Evolutionary conservation across 2,888 invertebrate species (phyloP), one percentile per base, ranked within the genome.

Genomic region (Xestoiulus laeticollis): DNA sequence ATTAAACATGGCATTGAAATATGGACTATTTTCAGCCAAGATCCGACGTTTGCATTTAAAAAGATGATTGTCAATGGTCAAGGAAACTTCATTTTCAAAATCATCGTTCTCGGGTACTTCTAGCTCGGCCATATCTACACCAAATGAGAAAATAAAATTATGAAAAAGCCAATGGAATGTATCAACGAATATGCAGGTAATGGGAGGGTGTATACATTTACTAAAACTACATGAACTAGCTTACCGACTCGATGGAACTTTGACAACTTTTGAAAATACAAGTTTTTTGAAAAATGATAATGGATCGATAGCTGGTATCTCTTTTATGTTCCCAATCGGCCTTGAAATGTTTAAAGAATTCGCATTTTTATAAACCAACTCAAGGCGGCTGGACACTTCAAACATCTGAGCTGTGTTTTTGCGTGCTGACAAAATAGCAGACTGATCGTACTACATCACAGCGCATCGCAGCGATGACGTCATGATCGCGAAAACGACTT

Each of bases 1-100:
- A 14, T 38, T 91, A 88, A 93, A 92, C 93, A 93, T 93, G 8
- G 91, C 93, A 90, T 91, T 91, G 89, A 93, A 93, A 90, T 93
- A 93, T 89, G 92, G 91, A 89, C 93, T 93, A 89, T 92, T 90
- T 88, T 90, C 87, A 22, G 91, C 90, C 85, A 93, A 90, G 38
- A 90, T 89, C 38, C 90, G 88, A 87, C 91, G 91, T 85, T 90
- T 90, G 89, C 91, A 92, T 22, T 89, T 89, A 88, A 91, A 89
- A 88, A 89, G 88, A 1, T 88, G 88, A 8, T 89, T 89, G 87
- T 91, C 91, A 22, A 91, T 90, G 82, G 90, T 87, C 43, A 91
- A 88, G 2, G 89, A 90, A 78, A 91, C 90, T 78, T 90, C 89
- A 12, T 87, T 78, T 12, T 87, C 87, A 5, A 38, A 6, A 5